These are phyloP conservation scores for Adineta ricciae DNA, from an alignment of 2,888 invertebrate species.

Conservation along the genomic window DNA sequence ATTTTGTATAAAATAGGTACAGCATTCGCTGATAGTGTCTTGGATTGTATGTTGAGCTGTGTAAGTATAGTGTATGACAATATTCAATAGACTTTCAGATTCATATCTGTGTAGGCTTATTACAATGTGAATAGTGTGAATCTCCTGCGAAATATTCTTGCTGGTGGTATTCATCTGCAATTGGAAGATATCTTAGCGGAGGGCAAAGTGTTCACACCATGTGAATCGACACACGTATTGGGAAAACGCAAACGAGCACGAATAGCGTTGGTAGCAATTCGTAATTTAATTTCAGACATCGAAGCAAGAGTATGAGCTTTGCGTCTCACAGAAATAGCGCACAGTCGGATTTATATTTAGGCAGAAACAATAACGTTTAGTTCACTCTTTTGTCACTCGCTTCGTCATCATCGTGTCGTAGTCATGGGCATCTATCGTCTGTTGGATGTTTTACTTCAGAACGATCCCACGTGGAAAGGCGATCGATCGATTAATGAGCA, in stretches of 20 bases:
- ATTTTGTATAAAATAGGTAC: conserved; percentile 63
- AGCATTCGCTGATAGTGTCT: conserved; percentile 97
- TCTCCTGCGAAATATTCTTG: conserved; percentile 91
- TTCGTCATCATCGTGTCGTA: neutral
- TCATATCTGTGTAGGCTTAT: conserved; percentile 68
- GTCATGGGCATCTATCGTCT: neutral
- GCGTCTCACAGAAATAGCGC: too few species aligned
- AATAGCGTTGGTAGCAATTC: neutral
- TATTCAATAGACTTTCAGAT: too few species aligned
- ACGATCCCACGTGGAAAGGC: neutral
- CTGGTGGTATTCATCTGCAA: conserved; percentile 98
- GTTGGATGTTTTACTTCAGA: neutral
- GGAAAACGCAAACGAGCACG: neutral
- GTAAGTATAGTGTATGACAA: conserved; percentile 56
- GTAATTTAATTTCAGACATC: neutral
- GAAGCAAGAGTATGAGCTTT: neutral
- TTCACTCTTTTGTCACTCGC: neutral
- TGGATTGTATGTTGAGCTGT: conserved; percentile 99
- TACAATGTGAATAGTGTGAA: conserved; percentile 99
- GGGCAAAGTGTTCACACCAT: conserved; percentile 47
- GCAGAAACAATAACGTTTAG: neutral
- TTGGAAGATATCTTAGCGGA: conserved; percentile 95
- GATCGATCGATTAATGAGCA: neutral
- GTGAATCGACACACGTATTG: neutral
- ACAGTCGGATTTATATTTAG: too few species aligned